These are phyloP conservation scores for Megalops atlanticus DNA, from an alignment of 2,113 vertebrate genomes.

Conservation along the genomic window DNA sequence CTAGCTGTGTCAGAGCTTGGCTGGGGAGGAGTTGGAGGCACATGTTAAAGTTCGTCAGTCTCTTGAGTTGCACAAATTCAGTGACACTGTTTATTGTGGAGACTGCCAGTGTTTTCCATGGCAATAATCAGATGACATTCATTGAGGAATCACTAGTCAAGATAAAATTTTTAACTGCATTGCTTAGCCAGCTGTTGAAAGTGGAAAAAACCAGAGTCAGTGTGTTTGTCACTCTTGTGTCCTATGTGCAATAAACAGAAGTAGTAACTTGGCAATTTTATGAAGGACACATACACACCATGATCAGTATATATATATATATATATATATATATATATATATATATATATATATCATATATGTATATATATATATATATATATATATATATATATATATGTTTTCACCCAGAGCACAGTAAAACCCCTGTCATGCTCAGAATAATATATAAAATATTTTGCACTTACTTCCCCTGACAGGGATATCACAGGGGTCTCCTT, in stretches of 20 bases:
- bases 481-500: not conserved
- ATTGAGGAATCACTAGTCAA: no score
- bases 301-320: not conserved
- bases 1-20: not conserved
- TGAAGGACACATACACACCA: not conserved
- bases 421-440: not conserved
- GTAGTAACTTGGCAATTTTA: slow-evolving; percentile 32
- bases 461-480: not conserved
- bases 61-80: not conserved
- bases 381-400: not conserved
- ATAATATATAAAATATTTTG: not conserved
- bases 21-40: not conserved
- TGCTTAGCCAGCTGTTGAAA: not conserved
- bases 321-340: slow-evolving; percentile 13
- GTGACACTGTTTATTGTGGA: not conserved
- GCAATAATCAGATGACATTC: not conserved
- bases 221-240: slow-evolving; percentile 9
- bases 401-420: slow-evolving; percentile 14
- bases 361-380: no score
- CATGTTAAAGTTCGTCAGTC: not conserved
- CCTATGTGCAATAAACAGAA: slow-evolving; percentile 13
- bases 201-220: slow-evolving; percentile 4
- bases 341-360: no score
- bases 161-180: not conserved
- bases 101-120: not conserved